Base-by-base conservation (phyloP, 2,113 vertebrate species). In the Hylia prasina region DNA sequence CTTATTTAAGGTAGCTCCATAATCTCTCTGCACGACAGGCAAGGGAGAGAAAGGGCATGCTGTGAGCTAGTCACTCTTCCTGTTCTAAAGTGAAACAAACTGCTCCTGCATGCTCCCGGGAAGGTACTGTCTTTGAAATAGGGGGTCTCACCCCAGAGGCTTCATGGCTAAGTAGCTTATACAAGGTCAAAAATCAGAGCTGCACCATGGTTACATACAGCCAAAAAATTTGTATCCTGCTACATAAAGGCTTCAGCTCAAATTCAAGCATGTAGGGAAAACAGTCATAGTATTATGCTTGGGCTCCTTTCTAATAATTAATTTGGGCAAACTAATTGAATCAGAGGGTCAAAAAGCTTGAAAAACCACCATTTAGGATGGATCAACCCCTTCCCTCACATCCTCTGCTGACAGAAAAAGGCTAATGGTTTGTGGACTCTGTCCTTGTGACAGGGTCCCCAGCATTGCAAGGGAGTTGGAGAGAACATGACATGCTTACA, bases 1-100 rank as follows among this genome's bases (percentile, higher is more conserved):
- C 94, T 92, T 96, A 96, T 97, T 97, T 97, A 97, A 97, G 95
- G 97, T 97, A 97, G 94, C 92, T 92, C 96, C 7, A 15, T 82
- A 89, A 91, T 91, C 82, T 93, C 77, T 8, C 60, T 68, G 28
- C 58, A 47, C 77, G 0, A 35, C 73, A 58, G 63, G 64, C 80
- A 63, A 87, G 72, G 68, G 27, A 93, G 85, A 78, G 90, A 89
- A 92, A 90, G 86, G 64, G 71, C 70, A 21, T 2, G 11, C 54
- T 42, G 25, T 19, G 44, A 87, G 44, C 54, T 44, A 42, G 21
- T 78, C 51, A 87, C 83, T 39, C 77, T 83, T 81, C 71, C 82
- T 48, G 31, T 25, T 61, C 87, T 24, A 2, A 39, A 93, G 39
- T 6, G n/a, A 65, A 91, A 90, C 19, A 11, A 1, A 0, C 13